These are phyloP conservation scores for Diplolepis rosae DNA, from an alignment of 2,888 invertebrate genomes.

Conservation along the genomic window DNA sequence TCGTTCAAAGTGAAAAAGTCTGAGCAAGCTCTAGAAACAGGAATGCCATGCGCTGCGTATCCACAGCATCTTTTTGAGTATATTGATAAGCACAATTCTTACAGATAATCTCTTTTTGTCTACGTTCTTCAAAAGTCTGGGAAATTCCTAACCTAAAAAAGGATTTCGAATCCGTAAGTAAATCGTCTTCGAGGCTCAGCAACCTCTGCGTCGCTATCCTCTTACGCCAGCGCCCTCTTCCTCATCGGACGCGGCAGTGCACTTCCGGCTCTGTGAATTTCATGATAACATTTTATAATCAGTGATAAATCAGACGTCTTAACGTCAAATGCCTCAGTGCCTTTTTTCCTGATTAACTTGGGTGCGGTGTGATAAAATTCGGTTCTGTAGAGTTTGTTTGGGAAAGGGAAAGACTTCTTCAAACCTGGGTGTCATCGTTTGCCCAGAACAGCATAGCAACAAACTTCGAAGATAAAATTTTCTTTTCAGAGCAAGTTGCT, in stretches of 20 bases:
- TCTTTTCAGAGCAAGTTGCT: not conserved
- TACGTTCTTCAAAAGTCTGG: slow-evolving; percentile 36
- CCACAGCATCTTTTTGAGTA: slow-evolving; percentile 14
- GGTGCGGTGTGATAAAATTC: not conserved
- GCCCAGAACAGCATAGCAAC: slow-evolving; percentile 1
- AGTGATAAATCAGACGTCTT: slow-evolving; percentile 15
- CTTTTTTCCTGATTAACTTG: not conserved
- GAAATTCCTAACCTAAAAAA: slow-evolving; percentile 45
- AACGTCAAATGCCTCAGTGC: not conserved
- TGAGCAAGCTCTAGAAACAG: slow-evolving; percentile 31
- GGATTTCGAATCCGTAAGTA: slow-evolving; percentile 60
- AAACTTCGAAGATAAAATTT: slow-evolving; percentile 1
- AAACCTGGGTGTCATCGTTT: not conserved
- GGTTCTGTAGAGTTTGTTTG: not conserved
- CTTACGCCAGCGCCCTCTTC: slow-evolving; percentile 24
- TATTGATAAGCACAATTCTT: slow-evolving; percentile 14
- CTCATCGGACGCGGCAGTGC: slow-evolving; percentile 44
- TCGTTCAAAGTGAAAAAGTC: slow-evolving; percentile 45
- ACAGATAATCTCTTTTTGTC: not conserved
- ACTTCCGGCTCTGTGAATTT: slow-evolving; percentile 55
- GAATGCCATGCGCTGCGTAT: slow-evolving; percentile 46
- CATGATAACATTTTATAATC: slow-evolving; percentile 22
- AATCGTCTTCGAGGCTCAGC: slow-evolving; percentile 56
- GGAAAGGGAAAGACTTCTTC: not conserved
- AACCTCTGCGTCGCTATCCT: slow-evolving; percentile 60